Evolutionary conservation across 2,113 vertebrate species (phyloP).

Genomic region (Bubalus kerabau): DNA sequence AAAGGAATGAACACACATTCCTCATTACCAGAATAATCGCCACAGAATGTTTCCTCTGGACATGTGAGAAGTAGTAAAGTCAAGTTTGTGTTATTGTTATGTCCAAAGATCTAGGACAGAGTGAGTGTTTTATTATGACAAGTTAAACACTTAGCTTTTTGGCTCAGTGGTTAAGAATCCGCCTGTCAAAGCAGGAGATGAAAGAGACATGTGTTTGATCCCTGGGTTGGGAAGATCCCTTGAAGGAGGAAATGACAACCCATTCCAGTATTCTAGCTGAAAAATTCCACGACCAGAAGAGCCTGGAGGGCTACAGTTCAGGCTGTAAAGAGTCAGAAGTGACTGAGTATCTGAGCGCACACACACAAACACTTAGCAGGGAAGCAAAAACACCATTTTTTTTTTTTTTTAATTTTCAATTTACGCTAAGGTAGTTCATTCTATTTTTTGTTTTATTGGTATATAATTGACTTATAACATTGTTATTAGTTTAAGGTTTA

Average conservation of each 20-base stretch:
- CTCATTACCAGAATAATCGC: neutral
- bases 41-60: neutral
- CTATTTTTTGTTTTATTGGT: neutral
- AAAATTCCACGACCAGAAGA: neutral
- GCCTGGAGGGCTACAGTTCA: neutral
- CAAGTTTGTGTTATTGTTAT: neutral
- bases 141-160: neutral
- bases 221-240: neutral
- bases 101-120: neutral
- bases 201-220: neutral
- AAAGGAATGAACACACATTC: neutral
- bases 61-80: neutral
- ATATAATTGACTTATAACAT: neutral
- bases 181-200: neutral
- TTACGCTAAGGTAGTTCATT: neutral
- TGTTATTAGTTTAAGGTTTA: neutral
- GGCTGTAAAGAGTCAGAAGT: neutral
- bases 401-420: neutral
- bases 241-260: neutral
- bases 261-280: neutral
- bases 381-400: neutral
- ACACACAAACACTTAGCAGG: neutral
- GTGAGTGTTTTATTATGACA: neutral
- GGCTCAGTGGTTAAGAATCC: neutral
- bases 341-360: fast-evolving